Conservation (phyloP, 2,113 vertebrate genomes). For the Hippocampus mohnikei region DNA sequence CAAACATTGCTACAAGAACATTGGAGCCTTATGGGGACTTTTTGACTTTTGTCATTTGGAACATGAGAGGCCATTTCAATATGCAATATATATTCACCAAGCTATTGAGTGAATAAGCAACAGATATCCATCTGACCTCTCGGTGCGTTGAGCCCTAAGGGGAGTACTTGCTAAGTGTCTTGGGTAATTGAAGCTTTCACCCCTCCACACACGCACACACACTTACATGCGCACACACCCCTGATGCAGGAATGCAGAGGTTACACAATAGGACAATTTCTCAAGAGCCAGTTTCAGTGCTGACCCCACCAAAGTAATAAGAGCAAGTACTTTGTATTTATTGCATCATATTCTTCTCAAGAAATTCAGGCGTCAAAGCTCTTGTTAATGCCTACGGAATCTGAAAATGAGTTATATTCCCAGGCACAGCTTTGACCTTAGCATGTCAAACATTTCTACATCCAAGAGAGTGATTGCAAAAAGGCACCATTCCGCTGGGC, state of each 20-base stretch:
- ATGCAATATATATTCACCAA: neutral
- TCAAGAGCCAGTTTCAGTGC: neutral
- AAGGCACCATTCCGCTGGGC: neutral
- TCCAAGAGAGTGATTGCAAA: neutral
- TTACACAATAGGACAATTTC: slow-evolving; percentile 11
- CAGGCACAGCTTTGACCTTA: neutral
- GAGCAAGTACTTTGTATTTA: neutral
- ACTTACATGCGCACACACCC: neutral
- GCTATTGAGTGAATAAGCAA: neutral
- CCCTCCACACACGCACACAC: neutral
- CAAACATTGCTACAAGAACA: slow-evolving; percentile 4
- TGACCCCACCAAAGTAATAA: neutral
- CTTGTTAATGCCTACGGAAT: neutral
- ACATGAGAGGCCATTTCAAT: neutral
- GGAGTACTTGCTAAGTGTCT: neutral
- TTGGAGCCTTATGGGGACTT: neutral
- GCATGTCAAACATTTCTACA: neutral
- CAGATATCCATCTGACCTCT: neutral
- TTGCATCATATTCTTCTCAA: neutral
- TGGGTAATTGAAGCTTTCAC: neutral
- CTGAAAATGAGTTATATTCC: neutral
- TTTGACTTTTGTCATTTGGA: neutral
- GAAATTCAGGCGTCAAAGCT: neutral
- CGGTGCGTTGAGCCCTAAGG: neutral
- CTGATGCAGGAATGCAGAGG: neutral